These are phyloP conservation scores for Dryocosmus kuriphilus DNA, from an alignment of 2,888 invertebrate genomes.

Conservation along the genomic window DNA sequence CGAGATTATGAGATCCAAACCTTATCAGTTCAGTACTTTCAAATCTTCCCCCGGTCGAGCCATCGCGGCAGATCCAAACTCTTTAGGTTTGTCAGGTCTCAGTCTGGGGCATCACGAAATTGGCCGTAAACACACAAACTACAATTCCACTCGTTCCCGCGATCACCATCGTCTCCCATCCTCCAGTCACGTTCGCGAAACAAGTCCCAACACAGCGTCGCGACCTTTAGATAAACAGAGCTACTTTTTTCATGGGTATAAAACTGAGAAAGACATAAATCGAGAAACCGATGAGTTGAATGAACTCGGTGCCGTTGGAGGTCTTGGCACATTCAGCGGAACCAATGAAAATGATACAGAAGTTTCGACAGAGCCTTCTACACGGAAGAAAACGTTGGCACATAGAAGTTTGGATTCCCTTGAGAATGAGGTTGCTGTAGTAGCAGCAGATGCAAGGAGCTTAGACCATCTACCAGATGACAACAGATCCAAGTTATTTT, in stretches of 20 bases:
- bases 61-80: constrained; percentile 46
- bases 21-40: constrained; percentile 71
- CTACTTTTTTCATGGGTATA: constrained; percentile 74
- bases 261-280: constrained; percentile 71
- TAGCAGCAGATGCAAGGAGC: constrained; percentile 64
- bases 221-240: constrained; percentile 69
- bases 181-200: constrained; percentile 45
- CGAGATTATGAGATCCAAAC: constrained; percentile 49
- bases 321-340: constrained; percentile 1
- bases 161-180: constrained; percentile 48
- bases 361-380: neutral
- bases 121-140: constrained; percentile 34
- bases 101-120: constrained; percentile 62
- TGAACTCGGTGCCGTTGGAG: constrained; percentile 45
- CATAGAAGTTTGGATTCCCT: constrained; percentile 70
- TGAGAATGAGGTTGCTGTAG: constrained; percentile 60
- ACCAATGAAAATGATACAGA: neutral
- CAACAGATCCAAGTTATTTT: constrained; percentile 52
- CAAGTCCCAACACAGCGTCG: constrained; percentile 56
- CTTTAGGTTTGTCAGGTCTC: constrained; percentile 64
- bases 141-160: constrained; percentile 51
- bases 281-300: constrained; percentile 59
- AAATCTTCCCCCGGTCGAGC: constrained; percentile 63
- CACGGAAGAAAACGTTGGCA: constrained; percentile 48
- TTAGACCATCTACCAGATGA: constrained; percentile 64